Conservation (phyloP, 2,888 invertebrate genomes). For the Spisula subtruncata region DNA sequence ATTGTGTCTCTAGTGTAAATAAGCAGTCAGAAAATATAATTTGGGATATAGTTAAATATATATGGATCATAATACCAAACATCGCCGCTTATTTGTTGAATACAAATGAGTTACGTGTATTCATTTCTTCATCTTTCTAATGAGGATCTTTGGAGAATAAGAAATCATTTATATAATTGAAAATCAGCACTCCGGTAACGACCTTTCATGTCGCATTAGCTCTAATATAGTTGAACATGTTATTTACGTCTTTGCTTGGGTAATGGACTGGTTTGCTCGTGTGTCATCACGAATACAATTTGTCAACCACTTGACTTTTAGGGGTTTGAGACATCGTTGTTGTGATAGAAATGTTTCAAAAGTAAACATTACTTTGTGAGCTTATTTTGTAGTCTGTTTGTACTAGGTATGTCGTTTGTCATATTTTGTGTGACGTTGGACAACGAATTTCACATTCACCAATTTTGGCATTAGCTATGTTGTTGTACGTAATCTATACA, state of each 20-base stretch:
- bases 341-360: no score
- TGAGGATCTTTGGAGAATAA: neutral
- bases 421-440: no score
- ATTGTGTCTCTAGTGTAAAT: conserved; percentile 17
- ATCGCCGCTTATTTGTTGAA: conserved; percentile 2
- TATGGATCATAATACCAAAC: neutral
- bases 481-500: no score
- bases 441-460: no score
- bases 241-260: neutral
- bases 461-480: no score
- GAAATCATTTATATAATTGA: neutral
- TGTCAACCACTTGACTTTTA: no score
- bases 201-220: neutral
- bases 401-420: no score
- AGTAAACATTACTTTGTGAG: no score
- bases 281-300: no score
- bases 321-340: no score
- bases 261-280: no score
- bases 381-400: no score
- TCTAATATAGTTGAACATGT: neutral
- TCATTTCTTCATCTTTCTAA: neutral
- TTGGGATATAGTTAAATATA: neutral
- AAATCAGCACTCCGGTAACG: neutral
- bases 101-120: neutral
- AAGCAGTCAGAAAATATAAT: conserved; percentile 1